Conservation (phyloP, 2,888 invertebrate genomes). For the Mycalesis mineus region DNA sequence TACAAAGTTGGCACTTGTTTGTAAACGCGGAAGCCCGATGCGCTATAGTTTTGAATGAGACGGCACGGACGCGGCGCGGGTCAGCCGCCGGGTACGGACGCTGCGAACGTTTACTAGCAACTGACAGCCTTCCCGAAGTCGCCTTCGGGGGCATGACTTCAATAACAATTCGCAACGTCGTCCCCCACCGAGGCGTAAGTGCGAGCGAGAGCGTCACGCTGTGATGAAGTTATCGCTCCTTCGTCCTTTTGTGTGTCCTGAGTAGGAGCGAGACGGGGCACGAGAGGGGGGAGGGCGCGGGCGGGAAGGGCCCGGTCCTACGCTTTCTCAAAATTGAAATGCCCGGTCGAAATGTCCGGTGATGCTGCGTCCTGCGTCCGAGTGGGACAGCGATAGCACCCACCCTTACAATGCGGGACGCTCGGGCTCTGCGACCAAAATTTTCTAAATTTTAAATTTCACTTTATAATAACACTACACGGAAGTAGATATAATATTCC, state of each 20-base stretch:
- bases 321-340: conserved; percentile 80
- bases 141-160: conserved; percentile 79
- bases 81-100: conserved; percentile 68
- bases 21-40: conserved; percentile 43
- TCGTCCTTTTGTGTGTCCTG: conserved; percentile 79
- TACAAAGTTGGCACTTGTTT: conserved; percentile 64
- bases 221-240: conserved; percentile 80
- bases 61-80: conserved; percentile 52
- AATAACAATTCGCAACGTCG: conserved; percentile 79
- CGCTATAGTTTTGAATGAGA: conserved; percentile 54
- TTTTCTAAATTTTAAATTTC: conserved; percentile 71
- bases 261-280: conserved; percentile 66
- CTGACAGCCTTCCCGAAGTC: conserved; percentile 78
- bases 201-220: conserved; percentile 70
- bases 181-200: conserved; percentile 73
- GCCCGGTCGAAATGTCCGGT: conserved; percentile 80
- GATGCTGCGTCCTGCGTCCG: conserved; percentile 79
- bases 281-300: conserved; percentile 49
- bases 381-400: conserved; percentile 76
- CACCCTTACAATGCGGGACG: conserved; percentile 77
- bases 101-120: conserved; percentile 75
- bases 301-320: conserved; percentile 69
- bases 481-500: conserved; percentile 2
- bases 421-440: conserved; percentile 69
- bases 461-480: conserved; percentile 36